phyloP scores from a whole-genome alignment of 2,797 vertebrate genomes.

The Sebastes aleutianus region DNA sequence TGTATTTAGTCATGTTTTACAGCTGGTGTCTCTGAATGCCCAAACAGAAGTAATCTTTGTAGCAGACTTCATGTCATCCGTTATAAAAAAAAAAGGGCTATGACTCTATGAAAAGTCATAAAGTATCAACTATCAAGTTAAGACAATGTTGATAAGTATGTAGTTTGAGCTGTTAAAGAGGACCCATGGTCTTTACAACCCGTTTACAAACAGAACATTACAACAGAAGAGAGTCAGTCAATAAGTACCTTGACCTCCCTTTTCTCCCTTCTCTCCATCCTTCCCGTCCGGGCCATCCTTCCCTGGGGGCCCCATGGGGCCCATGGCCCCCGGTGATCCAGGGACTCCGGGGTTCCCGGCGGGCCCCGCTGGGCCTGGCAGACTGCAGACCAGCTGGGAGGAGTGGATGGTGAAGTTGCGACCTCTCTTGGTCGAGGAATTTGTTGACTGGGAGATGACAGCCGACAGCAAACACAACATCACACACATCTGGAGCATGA shows the following conservation, averaged over 20 bases:
- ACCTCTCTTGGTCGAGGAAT: constrained; percentile 70
- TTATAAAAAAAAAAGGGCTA: not conserved
- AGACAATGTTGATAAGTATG: not conserved
- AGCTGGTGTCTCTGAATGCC: not conserved
- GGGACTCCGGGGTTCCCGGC: constrained; percentile 85
- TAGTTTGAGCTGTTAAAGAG: not conserved
- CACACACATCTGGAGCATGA: constrained; percentile 84
- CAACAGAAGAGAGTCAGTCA: not conserved
- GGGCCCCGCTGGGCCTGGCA: constrained; percentile 89
- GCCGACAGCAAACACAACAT: constrained; percentile 82
- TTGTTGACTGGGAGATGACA: constrained; percentile 77
- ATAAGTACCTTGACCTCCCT: constrained; percentile 85
- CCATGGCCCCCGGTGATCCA: constrained; percentile 84
- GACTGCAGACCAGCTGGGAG: constrained; percentile 90
- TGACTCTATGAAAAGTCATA: not conserved
- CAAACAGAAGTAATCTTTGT: not conserved
- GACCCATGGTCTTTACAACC: not conserved
- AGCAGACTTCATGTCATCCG: not conserved
- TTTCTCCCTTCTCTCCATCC: constrained; percentile 88
- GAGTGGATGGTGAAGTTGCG: constrained; percentile 79
- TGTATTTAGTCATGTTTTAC: not conserved
- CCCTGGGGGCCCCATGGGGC: constrained; percentile 91
- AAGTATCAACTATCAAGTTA: not conserved
- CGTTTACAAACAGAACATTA: not conserved
- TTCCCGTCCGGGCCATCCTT: constrained; percentile 91